Evolutionary conservation across 2,113 vertebrate species (phyloP).

Genomic region (Leptocoma aspasia): DNA sequence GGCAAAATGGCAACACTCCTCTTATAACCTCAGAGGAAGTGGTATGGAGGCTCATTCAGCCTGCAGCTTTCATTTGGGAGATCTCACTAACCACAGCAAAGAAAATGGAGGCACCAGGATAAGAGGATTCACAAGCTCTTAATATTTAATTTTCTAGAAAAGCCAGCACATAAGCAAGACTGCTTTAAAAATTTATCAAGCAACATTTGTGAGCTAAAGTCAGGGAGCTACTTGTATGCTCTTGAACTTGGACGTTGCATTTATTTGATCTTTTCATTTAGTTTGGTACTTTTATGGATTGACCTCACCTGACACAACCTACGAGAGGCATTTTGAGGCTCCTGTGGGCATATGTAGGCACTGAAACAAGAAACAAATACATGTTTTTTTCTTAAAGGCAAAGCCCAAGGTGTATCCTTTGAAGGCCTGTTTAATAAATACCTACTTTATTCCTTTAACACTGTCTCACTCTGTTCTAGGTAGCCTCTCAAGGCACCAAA

Average conservation of each 20-base stretch:
- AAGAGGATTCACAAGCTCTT: not conserved
- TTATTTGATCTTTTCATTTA: not conserved
- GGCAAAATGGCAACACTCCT: not conserved
- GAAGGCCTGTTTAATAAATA: not conserved
- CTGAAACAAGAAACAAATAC: not conserved
- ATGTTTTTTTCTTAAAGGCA: not conserved
- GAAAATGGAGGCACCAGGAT: not conserved
- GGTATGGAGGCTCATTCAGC: not conserved
- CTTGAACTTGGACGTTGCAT: not conserved
- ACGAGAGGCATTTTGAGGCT: accelerated
- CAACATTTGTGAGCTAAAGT: not conserved
- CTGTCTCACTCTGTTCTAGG: not conserved
- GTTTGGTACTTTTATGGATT: not conserved
- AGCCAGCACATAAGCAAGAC: not conserved
- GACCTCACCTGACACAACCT: not conserved
- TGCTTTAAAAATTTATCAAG: not conserved
- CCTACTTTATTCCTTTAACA: not conserved
- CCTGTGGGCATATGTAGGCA: not conserved
- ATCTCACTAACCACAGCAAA: not conserved
- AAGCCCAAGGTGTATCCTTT: not conserved
- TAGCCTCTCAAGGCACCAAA: not conserved
- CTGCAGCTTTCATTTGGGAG: not conserved
- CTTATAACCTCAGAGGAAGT: not conserved
- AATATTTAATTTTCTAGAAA: constrained; percentile 10
- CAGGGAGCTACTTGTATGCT: not conserved